Evolutionary conservation across 2,113 vertebrate genomes (phyloP), one percentile per base, ranked within the genome.

Genomic region (Eretmochelys imbricata): DNA sequence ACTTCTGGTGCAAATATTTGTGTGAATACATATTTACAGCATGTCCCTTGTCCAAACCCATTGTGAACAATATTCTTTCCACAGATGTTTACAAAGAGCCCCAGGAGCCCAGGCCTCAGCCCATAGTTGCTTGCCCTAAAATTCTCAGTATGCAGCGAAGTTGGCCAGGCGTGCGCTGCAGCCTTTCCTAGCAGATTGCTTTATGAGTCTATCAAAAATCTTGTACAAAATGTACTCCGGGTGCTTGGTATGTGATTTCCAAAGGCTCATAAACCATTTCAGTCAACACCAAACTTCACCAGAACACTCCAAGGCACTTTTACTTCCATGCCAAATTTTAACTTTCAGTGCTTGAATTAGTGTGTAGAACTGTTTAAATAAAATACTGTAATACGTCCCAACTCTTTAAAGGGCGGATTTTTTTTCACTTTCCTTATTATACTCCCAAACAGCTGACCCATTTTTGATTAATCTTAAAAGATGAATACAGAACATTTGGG

Each of bases 261-360:
- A 76, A 16, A 91, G 38, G 35, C 16, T 46, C n/a, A 62, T 35
- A 72, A 29, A 27, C 69, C 80, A 84, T 89, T 78, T 76, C 24
- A 76, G 10, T 46, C 42, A 76, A 76, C 38, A 76, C 72, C 38
- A 76, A 76, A 46, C 24, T 89, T 38, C 38, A 78, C 42, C 84
- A 94, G 90, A 78, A 81, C 80, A 53, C 42, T 93, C 55, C 81
- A 59, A 59, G 72, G 85, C 87, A 51, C 8, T 88, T 62, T 22
- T 76, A 38, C 88, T n/a, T 89, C 6, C 17, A 72, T 55, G 83
- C 31, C 46, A 62, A 69, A 62, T 84, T 69, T 59, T 59, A 59
- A 42, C 31, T 65, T 85, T 51, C 49, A 1, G 4, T 6, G 2
- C 59, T 76, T 1, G 0, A 92, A 65, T 19, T 84, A 49, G 38